phyloP scores from a whole-genome alignment of 2,888 invertebrate species.

The Mesorhabditis sp. region DNA sequence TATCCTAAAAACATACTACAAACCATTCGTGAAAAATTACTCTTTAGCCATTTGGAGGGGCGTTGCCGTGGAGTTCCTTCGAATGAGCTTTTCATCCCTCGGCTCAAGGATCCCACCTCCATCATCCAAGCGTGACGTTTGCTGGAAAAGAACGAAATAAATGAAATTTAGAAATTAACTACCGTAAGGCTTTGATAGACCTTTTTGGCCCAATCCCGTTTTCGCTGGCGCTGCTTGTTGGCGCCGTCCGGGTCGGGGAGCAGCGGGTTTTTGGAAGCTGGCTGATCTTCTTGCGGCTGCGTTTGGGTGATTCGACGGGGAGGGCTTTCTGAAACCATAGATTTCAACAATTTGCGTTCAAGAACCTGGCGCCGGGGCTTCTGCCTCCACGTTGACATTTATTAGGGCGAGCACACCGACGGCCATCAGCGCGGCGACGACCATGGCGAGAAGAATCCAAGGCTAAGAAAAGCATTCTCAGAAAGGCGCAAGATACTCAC shows the following conservation, averaged over 20 bases:
- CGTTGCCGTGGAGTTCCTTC: constrained; percentile 17
- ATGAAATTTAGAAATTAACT: constrained; percentile 8
- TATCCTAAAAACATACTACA: constrained; percentile 17
- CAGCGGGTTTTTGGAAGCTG: too few relatives aligned
- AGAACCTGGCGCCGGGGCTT: too few relatives aligned
- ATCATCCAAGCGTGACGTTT: constrained; percentile 23
- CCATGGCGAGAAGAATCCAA: too few relatives aligned
- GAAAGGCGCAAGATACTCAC: too few relatives aligned
- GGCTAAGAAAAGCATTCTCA: too few relatives aligned
- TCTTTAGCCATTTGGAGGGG: constrained; percentile 43
- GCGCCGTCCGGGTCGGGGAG: neutral
- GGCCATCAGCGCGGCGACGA: too few relatives aligned
- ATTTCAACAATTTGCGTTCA: too few relatives aligned
- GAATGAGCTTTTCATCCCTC: neutral
- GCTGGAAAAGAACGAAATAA: neutral
- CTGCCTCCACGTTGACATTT: too few relatives aligned
- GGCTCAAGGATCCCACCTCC: constrained; percentile 12
- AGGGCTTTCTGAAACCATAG: too few relatives aligned
- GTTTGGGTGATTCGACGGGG: too few relatives aligned
- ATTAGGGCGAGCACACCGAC: too few relatives aligned
- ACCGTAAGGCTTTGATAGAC: constrained; percentile 40
- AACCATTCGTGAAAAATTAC: constrained; percentile 14
- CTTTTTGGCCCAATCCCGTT: constrained; percentile 43
- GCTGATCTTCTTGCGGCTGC: too few relatives aligned
- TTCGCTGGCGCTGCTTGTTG: constrained; percentile 31